Evolutionary conservation across 2,797 vertebrate species (phyloP).

Genomic region (Alca torda): DNA sequence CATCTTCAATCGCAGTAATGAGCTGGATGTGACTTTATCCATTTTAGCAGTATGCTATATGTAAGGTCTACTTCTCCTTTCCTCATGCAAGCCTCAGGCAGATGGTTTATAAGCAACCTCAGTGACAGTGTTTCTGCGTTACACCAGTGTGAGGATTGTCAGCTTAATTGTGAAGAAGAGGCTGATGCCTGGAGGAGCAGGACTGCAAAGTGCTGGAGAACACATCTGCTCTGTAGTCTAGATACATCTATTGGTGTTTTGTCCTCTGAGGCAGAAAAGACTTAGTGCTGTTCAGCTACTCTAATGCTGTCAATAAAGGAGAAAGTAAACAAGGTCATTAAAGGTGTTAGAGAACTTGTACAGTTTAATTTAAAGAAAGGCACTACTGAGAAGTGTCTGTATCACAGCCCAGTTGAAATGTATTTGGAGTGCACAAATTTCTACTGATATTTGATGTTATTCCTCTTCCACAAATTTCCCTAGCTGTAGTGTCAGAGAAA

Average conservation of each 20-base stretch:
- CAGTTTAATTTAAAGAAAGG: neutral
- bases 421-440: neutral
- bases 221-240: neutral
- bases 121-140: neutral
- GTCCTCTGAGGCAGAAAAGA: neutral
- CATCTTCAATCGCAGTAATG: neutral
- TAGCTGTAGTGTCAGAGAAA: neutral
- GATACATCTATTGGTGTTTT: neutral
- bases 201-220: neutral
- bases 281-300: neutral
- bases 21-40: neutral
- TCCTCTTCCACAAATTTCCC: neutral
- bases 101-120: neutral
- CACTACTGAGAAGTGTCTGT: neutral
- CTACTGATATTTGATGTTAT: neutral
- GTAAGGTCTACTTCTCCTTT: neutral
- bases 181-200: neutral
- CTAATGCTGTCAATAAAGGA: neutral
- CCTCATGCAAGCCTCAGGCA: neutral
- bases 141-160: neutral
- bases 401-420: neutral
- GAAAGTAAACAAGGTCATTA: neutral
- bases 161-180: neutral
- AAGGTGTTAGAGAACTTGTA: neutral
- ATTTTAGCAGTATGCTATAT: neutral